Conservation (phyloP, 2,888 invertebrate genomes). For the Catocala sponsa region DNA sequence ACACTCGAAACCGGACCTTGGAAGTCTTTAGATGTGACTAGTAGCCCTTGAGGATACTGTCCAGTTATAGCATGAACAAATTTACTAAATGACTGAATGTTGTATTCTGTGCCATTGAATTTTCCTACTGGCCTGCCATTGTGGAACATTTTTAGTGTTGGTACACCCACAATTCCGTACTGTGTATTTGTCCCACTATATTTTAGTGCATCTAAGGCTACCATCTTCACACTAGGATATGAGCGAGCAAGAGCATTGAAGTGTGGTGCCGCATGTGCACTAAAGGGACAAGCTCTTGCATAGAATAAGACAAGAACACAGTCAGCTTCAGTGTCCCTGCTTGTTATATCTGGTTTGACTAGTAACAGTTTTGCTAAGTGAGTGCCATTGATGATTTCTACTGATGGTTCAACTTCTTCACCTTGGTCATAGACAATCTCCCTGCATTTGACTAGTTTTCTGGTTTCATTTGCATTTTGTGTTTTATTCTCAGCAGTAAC, state of each 20-base stretch:
- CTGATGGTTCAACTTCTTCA: conserved; percentile 74
- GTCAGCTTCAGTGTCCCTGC: conserved; percentile 89
- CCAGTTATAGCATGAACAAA: conserved; percentile 94
- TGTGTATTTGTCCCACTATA: conserved; percentile 95
- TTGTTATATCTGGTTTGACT: conserved; percentile 89
- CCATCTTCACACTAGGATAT: conserved; percentile 95
- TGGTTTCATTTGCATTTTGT: conserved; percentile 73
- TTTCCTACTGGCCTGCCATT: conserved; percentile 95
- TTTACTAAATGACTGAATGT: conserved; percentile 92
- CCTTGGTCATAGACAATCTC: conserved; percentile 72
- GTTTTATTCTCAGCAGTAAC: conserved; percentile 76
- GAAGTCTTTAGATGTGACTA: conserved; percentile 92
- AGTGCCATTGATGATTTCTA: conserved; percentile 92
- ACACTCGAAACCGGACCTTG: conserved; percentile 93
- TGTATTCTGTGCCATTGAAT: conserved; percentile 94
- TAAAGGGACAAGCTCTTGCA: conserved; percentile 96
- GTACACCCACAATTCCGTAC: conserved; percentile 96
- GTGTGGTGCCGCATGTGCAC: conserved; percentile 95
- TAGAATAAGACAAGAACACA: conserved; percentile 96
- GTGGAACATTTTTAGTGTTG: conserved; percentile 95
- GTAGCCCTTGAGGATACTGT: conserved; percentile 89
- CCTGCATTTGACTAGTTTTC: conserved; percentile 80
- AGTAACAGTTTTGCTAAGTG: conserved; percentile 90
- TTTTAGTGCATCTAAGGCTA: conserved; percentile 96
- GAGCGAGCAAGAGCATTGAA: conserved; percentile 96